Percentiles rank a stretch among this genome's conserved stretches.
Evolutionary conservation across 2,797 vertebrate species (phyloP).

Genomic region (Tolypeutes matacus): DNA sequence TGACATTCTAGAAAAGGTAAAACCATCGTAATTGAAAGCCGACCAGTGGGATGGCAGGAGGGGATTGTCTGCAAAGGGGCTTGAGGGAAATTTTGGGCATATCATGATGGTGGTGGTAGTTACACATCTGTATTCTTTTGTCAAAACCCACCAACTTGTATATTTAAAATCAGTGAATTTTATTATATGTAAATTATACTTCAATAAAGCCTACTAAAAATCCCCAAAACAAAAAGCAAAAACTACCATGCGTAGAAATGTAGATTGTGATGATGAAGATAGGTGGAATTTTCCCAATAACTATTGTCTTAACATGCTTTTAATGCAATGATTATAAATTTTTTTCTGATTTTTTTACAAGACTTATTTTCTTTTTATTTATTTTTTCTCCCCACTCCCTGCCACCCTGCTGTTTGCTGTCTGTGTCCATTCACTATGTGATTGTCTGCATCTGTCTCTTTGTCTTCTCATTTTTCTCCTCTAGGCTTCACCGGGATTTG

Average conservation of each 20-base stretch:
- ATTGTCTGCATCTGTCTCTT: too few relatives aligned
- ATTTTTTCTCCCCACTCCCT: too few relatives aligned
- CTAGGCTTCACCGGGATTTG: too few relatives aligned
- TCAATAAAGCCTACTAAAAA: too few relatives aligned
- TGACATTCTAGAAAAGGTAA: too few relatives aligned
- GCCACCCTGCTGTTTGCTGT: too few relatives aligned
- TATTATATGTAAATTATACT: not conserved
- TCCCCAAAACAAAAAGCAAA: not conserved
- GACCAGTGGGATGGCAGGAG: not conserved
- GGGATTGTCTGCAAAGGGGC: not conserved
- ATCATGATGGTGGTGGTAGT: not conserved
- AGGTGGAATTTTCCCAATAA: not conserved
- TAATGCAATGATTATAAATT: not conserved
- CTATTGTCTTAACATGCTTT: not conserved
- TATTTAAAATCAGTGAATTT: not conserved
- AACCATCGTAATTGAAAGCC: not conserved
- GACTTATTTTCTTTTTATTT: too few relatives aligned
- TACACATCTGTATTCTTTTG: not conserved
- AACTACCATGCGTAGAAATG: not conserved
- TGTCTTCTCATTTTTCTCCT: too few relatives aligned
- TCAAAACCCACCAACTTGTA: not conserved
- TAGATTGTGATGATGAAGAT: not conserved
- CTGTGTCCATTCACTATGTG: too few relatives aligned
- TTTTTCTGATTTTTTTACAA: too few relatives aligned
- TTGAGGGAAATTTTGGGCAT: not conserved